Conservation (phyloP, 2,113 vertebrate species). For the Zootoca vivipara region DNA sequence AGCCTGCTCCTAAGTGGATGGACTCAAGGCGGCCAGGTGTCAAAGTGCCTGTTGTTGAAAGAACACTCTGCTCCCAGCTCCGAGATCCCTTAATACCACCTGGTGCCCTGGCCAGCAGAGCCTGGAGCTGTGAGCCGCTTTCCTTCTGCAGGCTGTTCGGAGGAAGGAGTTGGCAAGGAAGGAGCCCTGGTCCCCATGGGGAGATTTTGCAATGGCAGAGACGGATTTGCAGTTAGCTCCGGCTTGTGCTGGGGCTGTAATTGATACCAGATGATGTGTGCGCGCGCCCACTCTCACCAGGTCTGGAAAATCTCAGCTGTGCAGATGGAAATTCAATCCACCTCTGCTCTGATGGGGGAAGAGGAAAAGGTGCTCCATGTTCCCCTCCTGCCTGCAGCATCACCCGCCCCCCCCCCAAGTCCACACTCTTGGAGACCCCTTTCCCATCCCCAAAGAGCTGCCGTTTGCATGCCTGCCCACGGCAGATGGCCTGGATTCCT, state of each 20-base stretch:
- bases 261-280: not conserved
- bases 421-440: not conserved
- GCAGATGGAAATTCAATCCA: not conserved
- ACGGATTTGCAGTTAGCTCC: not conserved
- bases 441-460: not conserved
- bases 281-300: not conserved
- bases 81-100: not conserved
- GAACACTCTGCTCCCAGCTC: accelerated
- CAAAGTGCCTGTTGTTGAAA: not conserved
- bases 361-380: accelerated
- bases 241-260: accelerated
- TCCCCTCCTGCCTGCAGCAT: accelerated
- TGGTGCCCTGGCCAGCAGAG: no score
- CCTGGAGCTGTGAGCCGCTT: not conserved
- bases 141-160: not conserved
- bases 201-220: not conserved
- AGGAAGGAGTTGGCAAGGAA: not conserved
- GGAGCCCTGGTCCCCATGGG: not conserved
- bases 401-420: accelerated
- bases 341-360: accelerated
- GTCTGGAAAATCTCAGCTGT: not conserved
- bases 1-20: no score
- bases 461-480: not conserved
- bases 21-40: no score
- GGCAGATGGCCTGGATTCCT: conserved; percentile 37